Evolutionary conservation across 2,797 vertebrate genomes (phyloP).

Genomic region (Fundulus diaphanus): DNA sequence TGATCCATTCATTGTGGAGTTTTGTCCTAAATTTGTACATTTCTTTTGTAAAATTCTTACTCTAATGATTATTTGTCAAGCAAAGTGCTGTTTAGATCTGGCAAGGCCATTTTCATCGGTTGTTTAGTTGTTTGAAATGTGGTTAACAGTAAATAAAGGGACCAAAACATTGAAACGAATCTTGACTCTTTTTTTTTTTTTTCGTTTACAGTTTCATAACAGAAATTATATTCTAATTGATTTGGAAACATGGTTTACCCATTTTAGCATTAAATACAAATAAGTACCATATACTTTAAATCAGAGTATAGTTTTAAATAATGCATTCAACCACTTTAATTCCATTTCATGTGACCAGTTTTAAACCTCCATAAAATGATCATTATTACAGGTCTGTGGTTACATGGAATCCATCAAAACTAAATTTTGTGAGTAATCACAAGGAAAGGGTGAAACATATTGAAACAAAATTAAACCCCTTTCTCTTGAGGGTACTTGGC

Average conservation of each 20-base stretch:
- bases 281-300: too few relatives aligned
- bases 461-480: background rate
- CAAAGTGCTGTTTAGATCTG: constrained; percentile 81
- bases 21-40: constrained; percentile 64
- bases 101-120: constrained; percentile 81
- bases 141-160: constrained; percentile 85
- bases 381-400: too few relatives aligned
- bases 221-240: background rate
- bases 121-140: constrained; percentile 86
- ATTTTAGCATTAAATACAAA: too few relatives aligned
- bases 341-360: too few relatives aligned
- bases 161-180: constrained; percentile 79
- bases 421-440: background rate
- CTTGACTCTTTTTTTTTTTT: background rate
- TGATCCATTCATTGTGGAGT: constrained; percentile 21
- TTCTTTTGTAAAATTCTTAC: constrained; percentile 72
- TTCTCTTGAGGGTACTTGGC: background rate
- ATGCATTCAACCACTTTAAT: too few relatives aligned
- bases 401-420: background rate
- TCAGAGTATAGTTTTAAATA: too few relatives aligned
- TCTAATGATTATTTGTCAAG: constrained; percentile 72
- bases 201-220: background rate
- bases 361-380: too few relatives aligned
- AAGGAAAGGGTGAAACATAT: background rate
- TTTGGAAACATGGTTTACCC: background rate